A percentile compares a stretch with the other conserved stretches of the same genome.
Conservation (phyloP, 1,140 invertebrate genomes). For the Coelopa frigida region DNA sequence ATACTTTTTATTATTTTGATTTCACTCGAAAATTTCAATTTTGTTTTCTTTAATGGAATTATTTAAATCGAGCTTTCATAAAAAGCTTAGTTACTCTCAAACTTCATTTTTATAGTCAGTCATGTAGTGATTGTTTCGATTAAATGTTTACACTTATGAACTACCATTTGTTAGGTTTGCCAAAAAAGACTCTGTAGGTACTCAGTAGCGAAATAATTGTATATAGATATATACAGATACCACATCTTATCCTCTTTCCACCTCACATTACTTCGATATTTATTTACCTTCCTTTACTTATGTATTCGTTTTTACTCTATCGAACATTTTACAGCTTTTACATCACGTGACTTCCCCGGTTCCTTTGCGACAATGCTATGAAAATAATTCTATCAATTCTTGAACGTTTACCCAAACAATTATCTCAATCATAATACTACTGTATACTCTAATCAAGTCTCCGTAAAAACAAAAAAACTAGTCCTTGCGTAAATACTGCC, state of each 20-base stretch:
- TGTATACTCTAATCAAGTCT: too few relatives aligned
- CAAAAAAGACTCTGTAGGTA: constrained; percentile 5
- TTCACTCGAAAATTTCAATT: constrained; percentile 4
- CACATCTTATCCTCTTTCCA: background rate
- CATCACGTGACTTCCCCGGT: constrained; percentile 39
- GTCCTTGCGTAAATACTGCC: too few relatives aligned
- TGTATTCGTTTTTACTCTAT: constrained; percentile 15
- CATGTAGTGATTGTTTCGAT: background rate
- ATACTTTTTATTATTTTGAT: constrained; percentile 8
- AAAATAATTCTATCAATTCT: too few relatives aligned
- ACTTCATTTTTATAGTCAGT: background rate
- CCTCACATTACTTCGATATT: background rate
- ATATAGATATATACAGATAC: background rate
- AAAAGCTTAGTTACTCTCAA: background rate
- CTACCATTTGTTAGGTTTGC: background rate
- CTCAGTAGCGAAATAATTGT: background rate
- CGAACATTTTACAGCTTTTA: constrained; percentile 37
- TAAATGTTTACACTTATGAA: constrained; percentile 1
- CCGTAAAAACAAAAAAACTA: too few relatives aligned
- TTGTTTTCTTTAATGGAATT: background rate
- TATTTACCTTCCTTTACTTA: constrained; percentile 16
- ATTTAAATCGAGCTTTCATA: background rate
- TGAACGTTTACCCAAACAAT: too few relatives aligned
- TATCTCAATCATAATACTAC: too few relatives aligned
- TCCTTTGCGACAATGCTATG: constrained; percentile 42